Evolutionary conservation across 2,113 vertebrate genomes (phyloP).

Genomic region (Cathartes aura): DNA sequence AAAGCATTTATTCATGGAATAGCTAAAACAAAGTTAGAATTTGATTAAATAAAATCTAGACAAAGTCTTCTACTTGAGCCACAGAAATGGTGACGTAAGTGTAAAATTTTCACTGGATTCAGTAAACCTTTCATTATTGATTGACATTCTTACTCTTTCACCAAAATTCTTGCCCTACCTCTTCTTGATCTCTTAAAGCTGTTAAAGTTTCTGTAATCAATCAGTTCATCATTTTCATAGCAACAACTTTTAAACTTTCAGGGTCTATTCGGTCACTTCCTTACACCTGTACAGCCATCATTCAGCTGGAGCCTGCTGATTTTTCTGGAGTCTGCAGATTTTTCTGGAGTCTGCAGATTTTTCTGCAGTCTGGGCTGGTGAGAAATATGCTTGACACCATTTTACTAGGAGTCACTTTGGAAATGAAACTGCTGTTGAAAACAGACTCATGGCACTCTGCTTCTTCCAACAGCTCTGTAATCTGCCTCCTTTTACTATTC

Average conservation of each 20-base stretch:
- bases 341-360: neutral
- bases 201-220: neutral
- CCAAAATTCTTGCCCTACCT: neutral
- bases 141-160: neutral
- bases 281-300: neutral
- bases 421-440: neutral
- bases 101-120: neutral
- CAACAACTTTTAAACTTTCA: neutral
- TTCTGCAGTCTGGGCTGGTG: neutral
- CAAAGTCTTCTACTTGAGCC: neutral
- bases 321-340: neutral
- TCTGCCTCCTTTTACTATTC: neutral
- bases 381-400: neutral
- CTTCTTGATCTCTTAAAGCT: neutral
- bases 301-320: neutral
- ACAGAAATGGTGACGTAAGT: neutral
- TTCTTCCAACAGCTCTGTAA: neutral
- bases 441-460: neutral
- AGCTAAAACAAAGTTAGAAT: neutral
- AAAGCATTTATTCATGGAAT: neutral
- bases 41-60: neutral
- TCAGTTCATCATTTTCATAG: neutral
- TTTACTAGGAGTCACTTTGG: neutral
- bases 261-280: neutral
- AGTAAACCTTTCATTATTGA: neutral